A percentile compares a stretch with the other conserved stretches of the same genome.
phyloP scores from a whole-genome alignment of 2,888 invertebrate genomes.

The Shargacucullia verbasci region DNA sequence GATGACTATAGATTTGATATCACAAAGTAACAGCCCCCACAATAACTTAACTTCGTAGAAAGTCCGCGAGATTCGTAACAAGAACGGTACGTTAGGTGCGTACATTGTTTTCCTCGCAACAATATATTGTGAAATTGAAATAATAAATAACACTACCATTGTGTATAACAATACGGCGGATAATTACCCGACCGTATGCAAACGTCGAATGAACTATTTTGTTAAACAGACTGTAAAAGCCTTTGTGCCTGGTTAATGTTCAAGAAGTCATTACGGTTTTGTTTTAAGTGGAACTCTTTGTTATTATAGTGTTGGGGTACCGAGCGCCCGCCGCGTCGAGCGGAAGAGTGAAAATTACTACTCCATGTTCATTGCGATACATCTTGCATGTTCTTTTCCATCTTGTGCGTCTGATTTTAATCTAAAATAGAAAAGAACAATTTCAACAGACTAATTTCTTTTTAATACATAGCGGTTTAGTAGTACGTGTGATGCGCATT shows the following conservation, averaged over 20 bases:
- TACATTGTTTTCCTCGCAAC: slow-evolving; percentile 67
- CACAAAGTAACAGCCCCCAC: slow-evolving; percentile 16
- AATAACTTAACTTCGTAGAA: slow-evolving; percentile 42
- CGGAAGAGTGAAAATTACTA: slow-evolving; percentile 44
- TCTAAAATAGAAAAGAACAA: slow-evolving; percentile 38
- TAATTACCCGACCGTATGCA: slow-evolving; percentile 77
- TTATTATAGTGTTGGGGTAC: slow-evolving; percentile 37
- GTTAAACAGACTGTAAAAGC: slow-evolving; percentile 82
- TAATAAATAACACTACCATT: slow-evolving; percentile 70
- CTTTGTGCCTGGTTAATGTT: slow-evolving; percentile 70
- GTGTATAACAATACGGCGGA: slow-evolving; percentile 72
- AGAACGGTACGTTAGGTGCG: slow-evolving; percentile 42
- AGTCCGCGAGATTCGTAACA: slow-evolving; percentile 43
- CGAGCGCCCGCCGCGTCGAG: neutral
- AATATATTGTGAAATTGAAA: slow-evolving; percentile 75
- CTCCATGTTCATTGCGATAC: slow-evolving; percentile 35
- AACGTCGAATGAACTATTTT: slow-evolving; percentile 75
- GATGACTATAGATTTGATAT: slow-evolving; percentile 31
- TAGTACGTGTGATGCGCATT: slow-evolving; percentile 11
- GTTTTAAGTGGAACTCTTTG: slow-evolving; percentile 44
- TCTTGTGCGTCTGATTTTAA: slow-evolving; percentile 42
- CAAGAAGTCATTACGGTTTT: slow-evolving; percentile 53
- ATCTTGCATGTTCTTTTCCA: slow-evolving; percentile 36
- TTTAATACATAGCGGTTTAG: slow-evolving; percentile 39
- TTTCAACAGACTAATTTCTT: slow-evolving; percentile 47